Conservation (phyloP, 1,140 invertebrate species). For the Brachionus calyciflorus region DNA sequence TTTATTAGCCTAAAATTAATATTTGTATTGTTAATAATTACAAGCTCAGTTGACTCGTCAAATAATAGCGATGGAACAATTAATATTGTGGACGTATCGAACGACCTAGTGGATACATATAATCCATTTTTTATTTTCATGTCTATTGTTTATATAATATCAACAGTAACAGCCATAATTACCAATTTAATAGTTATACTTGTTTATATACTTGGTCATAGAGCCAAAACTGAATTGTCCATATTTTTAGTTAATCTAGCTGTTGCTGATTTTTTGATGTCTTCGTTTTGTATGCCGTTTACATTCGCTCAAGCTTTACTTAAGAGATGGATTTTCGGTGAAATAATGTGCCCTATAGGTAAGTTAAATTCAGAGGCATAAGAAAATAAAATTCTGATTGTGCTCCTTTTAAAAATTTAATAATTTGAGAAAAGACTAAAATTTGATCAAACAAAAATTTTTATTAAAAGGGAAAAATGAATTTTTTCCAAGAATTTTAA, state of each 20-base stretch:
- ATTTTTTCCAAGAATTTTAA: no score
- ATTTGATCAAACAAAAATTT: no score
- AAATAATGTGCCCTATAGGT: conserved; percentile 44
- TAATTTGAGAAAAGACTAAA: no score
- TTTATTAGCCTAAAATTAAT: no score
- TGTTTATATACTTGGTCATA: conserved; percentile 21
- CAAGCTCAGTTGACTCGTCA: no score
- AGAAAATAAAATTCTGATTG: no score
- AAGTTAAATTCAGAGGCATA: no score
- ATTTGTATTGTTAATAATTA: no score
- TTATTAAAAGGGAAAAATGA: no score
- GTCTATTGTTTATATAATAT: conserved; percentile 43
- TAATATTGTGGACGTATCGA: background rate
- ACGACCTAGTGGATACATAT: background rate
- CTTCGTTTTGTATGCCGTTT: conserved; percentile 45
- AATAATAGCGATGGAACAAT: no score
- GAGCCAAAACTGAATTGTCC: conserved; percentile 26
- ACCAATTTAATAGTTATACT: conserved; percentile 42
- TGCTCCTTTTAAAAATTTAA: no score
- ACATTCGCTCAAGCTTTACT: conserved; percentile 40
- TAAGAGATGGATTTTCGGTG: conserved; percentile 44
- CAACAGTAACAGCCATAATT: conserved; percentile 40
- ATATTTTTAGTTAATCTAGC: conserved; percentile 41
- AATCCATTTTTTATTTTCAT: conserved; percentile 40
- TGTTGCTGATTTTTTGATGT: conserved; percentile 45